These are phyloP conservation scores for Spea multiplicata DNA, from an alignment of 2,113 vertebrate species.

Conservation along the genomic window DNA sequence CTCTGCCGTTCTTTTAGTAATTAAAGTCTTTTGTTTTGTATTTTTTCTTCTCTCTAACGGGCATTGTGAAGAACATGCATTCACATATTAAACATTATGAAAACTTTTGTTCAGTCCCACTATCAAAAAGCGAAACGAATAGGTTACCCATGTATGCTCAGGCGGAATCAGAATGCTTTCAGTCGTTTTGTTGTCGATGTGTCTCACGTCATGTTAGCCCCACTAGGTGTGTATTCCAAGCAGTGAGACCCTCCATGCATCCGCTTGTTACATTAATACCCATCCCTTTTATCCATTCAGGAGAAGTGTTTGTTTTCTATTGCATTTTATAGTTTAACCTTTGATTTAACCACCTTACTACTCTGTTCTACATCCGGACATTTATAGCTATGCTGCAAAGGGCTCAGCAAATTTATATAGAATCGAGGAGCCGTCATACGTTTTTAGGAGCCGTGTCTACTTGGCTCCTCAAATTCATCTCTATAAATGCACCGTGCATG, in stretches of 20 bases:
- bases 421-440: no score
- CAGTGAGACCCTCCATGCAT: neutral
- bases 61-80: conserved; percentile 27
- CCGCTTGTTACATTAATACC: no score
- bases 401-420: no score
- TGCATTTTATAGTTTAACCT: no score
- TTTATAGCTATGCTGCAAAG: no score
- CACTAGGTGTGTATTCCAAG: neutral
- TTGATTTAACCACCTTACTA: no score
- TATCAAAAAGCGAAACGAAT: neutral
- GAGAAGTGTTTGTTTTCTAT: no score
- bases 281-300: no score
- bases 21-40: conserved; percentile 33
- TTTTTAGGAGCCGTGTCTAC: no score
- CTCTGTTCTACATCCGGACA: no score
- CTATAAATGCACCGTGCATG: no score
- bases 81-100: conserved; percentile 25
- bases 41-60: conserved; percentile 17
- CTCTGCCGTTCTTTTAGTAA: conserved; percentile 52
- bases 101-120: neutral
- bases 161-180: neutral
- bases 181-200: conserved; percentile 1
- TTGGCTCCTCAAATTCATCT: no score
- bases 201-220: neutral
- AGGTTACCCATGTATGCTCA: conserved; percentile 14